Evolutionary conservation across 2,113 vertebrate genomes (phyloP).

Genomic region (Mirza zaza): DNA sequence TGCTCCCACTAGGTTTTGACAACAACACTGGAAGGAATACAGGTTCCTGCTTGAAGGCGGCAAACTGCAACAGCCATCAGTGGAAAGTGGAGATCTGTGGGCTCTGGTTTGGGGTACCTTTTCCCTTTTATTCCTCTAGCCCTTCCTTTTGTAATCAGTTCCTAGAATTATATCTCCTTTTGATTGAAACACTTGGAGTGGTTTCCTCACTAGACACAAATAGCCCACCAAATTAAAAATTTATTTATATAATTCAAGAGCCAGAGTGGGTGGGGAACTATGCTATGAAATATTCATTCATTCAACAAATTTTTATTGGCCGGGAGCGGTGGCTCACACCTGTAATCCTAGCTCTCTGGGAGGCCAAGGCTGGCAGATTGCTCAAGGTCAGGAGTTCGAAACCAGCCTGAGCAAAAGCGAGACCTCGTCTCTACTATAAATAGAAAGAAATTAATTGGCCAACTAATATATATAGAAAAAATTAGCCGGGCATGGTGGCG

Average conservation of each 20-base stretch:
- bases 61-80: neutral
- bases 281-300: slow-evolving; percentile 3
- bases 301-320: neutral
- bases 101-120: neutral
- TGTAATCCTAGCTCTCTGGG: too few species aligned
- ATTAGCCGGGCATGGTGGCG: too few species aligned
- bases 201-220: neutral
- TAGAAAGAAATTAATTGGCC: too few species aligned
- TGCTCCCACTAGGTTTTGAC: neutral
- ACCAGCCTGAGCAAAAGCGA: too few species aligned
- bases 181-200: neutral
- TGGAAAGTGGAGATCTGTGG: neutral
- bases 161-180: neutral
- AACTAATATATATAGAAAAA: too few species aligned
- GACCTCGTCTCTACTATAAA: too few species aligned
- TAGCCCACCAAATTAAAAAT: neutral
- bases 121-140: neutral
- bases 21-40: neutral
- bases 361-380: too few species aligned
- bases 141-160: neutral
- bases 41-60: neutral
- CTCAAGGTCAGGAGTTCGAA: too few species aligned
- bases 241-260: neutral
- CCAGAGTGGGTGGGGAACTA: neutral
- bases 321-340: too few species aligned